Evolutionary conservation across 2,113 vertebrate species (phyloP).

Genomic region (Heteronetta atricapilla): DNA sequence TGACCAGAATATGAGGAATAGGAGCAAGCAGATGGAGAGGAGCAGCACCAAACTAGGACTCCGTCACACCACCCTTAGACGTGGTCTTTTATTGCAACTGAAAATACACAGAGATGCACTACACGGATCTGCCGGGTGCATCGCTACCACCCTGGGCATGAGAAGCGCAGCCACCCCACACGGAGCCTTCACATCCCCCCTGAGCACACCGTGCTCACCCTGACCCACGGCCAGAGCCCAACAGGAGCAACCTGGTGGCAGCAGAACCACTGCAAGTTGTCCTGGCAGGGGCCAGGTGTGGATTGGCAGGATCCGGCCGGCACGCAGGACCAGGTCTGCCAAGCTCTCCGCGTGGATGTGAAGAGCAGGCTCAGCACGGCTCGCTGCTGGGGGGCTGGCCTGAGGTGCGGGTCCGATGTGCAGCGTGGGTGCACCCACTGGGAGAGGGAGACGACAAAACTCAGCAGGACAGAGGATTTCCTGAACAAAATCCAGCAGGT

Average conservation of each 20-base stretch:
- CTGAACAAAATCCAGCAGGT: background rate
- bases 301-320: fast-evolving
- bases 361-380: background rate
- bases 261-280: background rate
- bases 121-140: background rate
- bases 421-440: fast-evolving
- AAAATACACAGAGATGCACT: background rate
- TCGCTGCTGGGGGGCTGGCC: background rate
- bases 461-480: background rate
- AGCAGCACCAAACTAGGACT: background rate
- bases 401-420: background rate
- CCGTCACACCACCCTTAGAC: background rate
- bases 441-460: background rate
- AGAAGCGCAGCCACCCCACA: background rate
- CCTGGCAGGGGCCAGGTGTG: background rate
- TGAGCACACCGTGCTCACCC: background rate
- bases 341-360: background rate
- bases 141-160: background rate
- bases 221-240: background rate
- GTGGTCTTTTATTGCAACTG: background rate
- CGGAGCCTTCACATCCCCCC: fast-evolving
- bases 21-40: background rate
- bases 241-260: background rate
- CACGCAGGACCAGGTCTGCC: background rate
- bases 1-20: background rate